A percentile compares a stretch with the other conserved stretches of the same genome.
These are phyloP conservation scores for Eustalomyia histrio DNA, from an alignment of 2,888 invertebrate genomes.

Conservation along the genomic window DNA sequence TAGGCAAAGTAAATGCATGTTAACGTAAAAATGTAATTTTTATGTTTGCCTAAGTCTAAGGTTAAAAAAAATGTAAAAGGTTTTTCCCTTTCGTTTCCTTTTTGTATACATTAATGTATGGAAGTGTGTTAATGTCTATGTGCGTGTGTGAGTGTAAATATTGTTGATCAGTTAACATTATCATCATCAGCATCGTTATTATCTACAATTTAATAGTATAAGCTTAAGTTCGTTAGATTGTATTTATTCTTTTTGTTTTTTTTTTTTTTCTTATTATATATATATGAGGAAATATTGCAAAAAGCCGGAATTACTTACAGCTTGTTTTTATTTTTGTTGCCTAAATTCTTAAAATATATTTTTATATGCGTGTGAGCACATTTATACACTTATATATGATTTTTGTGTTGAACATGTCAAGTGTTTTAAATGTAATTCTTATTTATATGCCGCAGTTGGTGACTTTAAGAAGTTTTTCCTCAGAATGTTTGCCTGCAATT, in stretches of 20 bases:
- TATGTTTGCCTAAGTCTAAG: constrained; percentile 44
- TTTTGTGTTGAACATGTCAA: constrained; percentile 38
- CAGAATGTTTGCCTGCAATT: neutral
- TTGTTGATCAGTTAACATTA: constrained; percentile 52
- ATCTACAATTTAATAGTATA: constrained; percentile 45
- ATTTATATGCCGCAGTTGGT: constrained; percentile 77
- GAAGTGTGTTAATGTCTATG: neutral
- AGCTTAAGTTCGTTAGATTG: neutral
- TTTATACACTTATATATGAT: neutral
- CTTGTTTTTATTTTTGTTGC: neutral
- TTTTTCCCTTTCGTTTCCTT: constrained; percentile 29
- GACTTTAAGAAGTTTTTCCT: constrained; percentile 68
- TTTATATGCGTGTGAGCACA: neutral
- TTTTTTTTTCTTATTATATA: constrained; percentile 61
- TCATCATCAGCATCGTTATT: constrained; percentile 33
- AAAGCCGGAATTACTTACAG: constrained; percentile 52
- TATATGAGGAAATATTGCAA: constrained; percentile 48
- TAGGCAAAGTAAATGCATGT: constrained; percentile 23
- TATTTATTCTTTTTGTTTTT: constrained; percentile 61
- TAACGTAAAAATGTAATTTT: constrained; percentile 42
- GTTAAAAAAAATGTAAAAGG: constrained; percentile 31
- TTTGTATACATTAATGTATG: neutral
- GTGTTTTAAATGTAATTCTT: constrained; percentile 71
- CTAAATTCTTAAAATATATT: constrained; percentile 38
- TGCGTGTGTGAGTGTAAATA: neutral